Conservation (phyloP, 1,140 invertebrate genomes). For the Drosophila albomicans region DNA sequence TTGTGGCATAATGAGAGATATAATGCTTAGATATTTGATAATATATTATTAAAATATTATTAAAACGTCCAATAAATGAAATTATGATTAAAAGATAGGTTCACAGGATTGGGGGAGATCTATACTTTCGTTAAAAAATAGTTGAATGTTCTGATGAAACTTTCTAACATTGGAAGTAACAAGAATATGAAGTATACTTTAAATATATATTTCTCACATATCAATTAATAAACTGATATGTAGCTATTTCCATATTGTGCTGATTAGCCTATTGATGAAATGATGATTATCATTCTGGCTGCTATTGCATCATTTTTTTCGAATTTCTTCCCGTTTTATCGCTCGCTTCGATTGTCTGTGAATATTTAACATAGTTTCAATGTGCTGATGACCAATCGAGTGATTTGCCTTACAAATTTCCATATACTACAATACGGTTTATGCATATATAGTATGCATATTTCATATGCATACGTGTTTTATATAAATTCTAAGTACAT, state of each 20-base stretch:
- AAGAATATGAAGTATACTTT: too few species aligned
- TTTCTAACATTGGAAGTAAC: too few species aligned
- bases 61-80: too few species aligned
- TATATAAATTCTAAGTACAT: constrained; percentile 42
- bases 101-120: too few species aligned
- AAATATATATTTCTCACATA: neutral
- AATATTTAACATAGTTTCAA: constrained; percentile 42
- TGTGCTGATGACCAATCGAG: constrained; percentile 13
- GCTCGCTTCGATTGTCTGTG: constrained; percentile 15
- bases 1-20: neutral
- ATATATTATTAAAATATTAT: too few species aligned
- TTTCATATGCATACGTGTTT: neutral
- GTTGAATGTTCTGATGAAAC: too few species aligned
- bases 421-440: neutral
- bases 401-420: constrained; percentile 55
- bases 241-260: neutral
- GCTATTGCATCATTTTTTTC: constrained; percentile 55
- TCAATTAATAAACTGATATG: neutral
- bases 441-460: neutral
- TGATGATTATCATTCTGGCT: constrained; percentile 25
- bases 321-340: constrained; percentile 20
- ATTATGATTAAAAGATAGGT: too few species aligned
- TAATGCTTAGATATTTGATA: too few species aligned
- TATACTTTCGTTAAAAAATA: too few species aligned
- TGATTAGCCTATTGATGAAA: neutral